These are phyloP conservation scores for Drosophila baimaii DNA, from an alignment of 1,140 invertebrate genomes.

Conservation along the genomic window DNA sequence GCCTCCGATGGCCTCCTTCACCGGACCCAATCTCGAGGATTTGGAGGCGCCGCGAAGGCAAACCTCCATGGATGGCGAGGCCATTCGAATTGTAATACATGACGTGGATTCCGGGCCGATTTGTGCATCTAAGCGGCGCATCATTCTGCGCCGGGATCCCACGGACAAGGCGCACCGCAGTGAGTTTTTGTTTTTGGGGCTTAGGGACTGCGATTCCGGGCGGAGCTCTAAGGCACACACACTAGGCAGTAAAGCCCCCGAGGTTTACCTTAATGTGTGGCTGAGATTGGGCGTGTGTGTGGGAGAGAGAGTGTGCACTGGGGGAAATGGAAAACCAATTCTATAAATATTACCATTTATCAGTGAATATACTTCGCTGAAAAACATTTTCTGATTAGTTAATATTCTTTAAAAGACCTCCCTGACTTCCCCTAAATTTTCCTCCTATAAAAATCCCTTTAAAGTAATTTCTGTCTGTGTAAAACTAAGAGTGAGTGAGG, in stretches of 20 bases:
- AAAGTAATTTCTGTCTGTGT: neutral
- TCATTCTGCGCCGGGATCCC: conserved; percentile 91
- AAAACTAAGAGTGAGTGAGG: conserved; percentile 14
- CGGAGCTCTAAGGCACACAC: conserved; percentile 20
- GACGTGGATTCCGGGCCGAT: conserved; percentile 91
- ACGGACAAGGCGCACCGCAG: conserved; percentile 94
- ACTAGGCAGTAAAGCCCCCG: neutral
- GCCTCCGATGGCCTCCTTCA: conserved; percentile 85
- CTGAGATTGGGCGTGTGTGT: neutral
- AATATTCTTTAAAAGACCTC: neutral
- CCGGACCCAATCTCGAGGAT: conserved; percentile 86
- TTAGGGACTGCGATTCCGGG: conserved; percentile 19
- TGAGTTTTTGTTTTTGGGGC: conserved; percentile 85
- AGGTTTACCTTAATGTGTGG: conserved; percentile 35
- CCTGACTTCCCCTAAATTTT: no score
- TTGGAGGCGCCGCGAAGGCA: conserved; percentile 88
- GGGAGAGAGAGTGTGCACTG: conserved; percentile 14
- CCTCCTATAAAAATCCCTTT: neutral
- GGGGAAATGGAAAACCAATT: neutral
- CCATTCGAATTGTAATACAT: conserved; percentile 96
- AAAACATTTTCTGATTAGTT: no score
- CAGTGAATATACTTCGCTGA: no score
- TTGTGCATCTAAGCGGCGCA: conserved; percentile 88
- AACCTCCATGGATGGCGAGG: conserved; percentile 94
- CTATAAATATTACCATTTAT: no score